Evolutionary conservation across 2,113 vertebrate genomes (phyloP), one percentile per base, ranked within the genome.

Genomic region (Tachysurus vachellii): DNA sequence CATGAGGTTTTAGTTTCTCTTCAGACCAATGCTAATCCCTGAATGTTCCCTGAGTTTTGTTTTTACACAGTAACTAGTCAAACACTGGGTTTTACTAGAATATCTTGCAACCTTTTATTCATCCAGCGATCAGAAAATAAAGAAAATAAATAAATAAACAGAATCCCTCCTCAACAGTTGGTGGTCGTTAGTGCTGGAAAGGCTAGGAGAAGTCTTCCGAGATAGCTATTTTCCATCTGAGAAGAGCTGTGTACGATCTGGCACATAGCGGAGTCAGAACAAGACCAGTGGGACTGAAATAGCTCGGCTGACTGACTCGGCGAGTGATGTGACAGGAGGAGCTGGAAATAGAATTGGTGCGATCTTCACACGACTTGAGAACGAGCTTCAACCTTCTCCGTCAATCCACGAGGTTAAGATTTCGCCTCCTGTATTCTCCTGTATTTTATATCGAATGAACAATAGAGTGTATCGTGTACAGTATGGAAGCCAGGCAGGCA

Each of bases 311-410:
- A 62, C 76, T 83, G 86, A 87, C 42, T 76, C 68, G 2, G 61
- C 62, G 42, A 83, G 71, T 66, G 88, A 77, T 82, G 85, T 86
- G 85, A 75, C 88, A 84, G 64, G 59, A 80, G 28, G 1, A 61
- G 80, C 80, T 83, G 57, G 68, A 83, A 80, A 83, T 83, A 86
- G 85, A 86, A 81, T 71, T 28, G 16, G 83, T 71, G 59, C 79
- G 73, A 80, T 80, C 19, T 85, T 80, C 76, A 88, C 59, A 84
- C 36, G n/a, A 75, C 79, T 73, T 1, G 64, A 82, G 64, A 56
- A 75, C 17, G 50, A 62, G 80, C 36, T 57, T 85, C 77, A 50
- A 28, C 50, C 76, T 50, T 6, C 56, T 13, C 77, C 5, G 36
- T 86, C 54, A 68, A 36, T 79, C 26, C 17, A 42, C 6, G 26